Evolutionary conservation across 92 coral and sea anemone genomes (phyloP), one percentile per base, ranked within the genome.

Genomic region (Parazoanthus swiftii): DNA sequence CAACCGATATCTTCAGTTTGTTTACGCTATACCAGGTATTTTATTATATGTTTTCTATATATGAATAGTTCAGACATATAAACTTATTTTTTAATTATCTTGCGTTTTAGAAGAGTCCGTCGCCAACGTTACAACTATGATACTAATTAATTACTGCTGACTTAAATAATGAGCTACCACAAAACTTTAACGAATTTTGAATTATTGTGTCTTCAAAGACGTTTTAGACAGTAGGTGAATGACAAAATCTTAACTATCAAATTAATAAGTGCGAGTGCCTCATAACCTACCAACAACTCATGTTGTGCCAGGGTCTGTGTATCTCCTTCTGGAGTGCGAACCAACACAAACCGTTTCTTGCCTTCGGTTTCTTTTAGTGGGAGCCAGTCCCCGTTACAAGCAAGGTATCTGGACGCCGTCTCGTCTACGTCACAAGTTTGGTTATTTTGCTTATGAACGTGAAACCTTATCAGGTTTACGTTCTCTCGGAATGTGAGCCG

Each of bases 401-500:
- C 51, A 8, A 84, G 67, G 56, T 84, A 84, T 21, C 46, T 84
- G 8, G 87, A 84, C n/a, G 87, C 87, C 18, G 79, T 70, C 75
- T 84, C 87, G 44, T 84, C 44, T 20, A 84, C 25, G 1, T 44
- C 78, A 84, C 87, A 84, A 2, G 14, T 35, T 43, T 46, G 26
- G 33, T 58, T 56, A 7, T 14, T 80, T 29, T 46, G 77, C 26
- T 70, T 84, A 7, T 66, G 43, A 20, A 84, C 33, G 26, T 26
- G 39, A 84, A 84, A 84, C 46, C 7, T 29, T 6, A 70, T 56
- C 4, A 36, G n/a, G 2, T 29, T 0, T 0, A 33, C 0, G 16
- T 37, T 48, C 35, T 25, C 25, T 29, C 46, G 25, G 66, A 68
- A 84, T 1, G 66, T 44, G 14, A 84, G 20, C 43, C 79, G 79